Evolutionary conservation across 2,888 invertebrate species (phyloP), one percentile per base, ranked within the genome.

Genomic region (Lasioglossum malachurum): DNA sequence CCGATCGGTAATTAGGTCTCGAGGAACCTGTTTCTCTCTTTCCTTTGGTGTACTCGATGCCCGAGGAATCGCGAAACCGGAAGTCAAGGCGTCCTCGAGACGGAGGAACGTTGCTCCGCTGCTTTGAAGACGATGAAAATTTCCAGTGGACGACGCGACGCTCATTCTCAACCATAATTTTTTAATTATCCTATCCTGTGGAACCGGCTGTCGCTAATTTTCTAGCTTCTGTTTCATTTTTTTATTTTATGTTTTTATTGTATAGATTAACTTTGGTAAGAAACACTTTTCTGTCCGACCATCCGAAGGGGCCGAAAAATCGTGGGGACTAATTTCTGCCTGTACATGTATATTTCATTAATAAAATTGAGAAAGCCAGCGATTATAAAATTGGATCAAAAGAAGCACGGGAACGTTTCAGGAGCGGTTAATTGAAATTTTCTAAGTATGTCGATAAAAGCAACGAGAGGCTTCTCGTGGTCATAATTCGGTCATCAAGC

Each of bases 1-100:
- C 57, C 64, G 35, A 44, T 75, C 71, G 49, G 38, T 84, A 84
- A 84, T 82, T 84, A 75, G 78, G 64, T 75, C 83, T 72, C 72
- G 78, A 71, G 78, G 53, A 82, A 83, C 83, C 83, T 84, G 84
- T 84, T 84, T 78, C 67, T 75, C 84, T 49, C 60, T 60, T 7
- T 78, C 75, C 78, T 84, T 75, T 44, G 44, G 78, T n/a, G 60
- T 53, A 75, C 60, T 75, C 83, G 83, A 75, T 57, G 74, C 44
- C 16, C 71, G 53, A 75, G 41, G 83, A 78, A 82, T 72, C 75
- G 57, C 44, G 76, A 83, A 73, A 83, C 72, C 73, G 31, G 60
- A 73, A 49, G 53, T 46, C 44, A 10, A 46, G 46, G n/a, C n/a
- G 60, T 16, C 57, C 19, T n/a, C 44, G 38, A 35, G 38, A 38